Evolutionary conservation across 2,888 invertebrate species (phyloP).

Genomic region (Eristalis pertinax): DNA sequence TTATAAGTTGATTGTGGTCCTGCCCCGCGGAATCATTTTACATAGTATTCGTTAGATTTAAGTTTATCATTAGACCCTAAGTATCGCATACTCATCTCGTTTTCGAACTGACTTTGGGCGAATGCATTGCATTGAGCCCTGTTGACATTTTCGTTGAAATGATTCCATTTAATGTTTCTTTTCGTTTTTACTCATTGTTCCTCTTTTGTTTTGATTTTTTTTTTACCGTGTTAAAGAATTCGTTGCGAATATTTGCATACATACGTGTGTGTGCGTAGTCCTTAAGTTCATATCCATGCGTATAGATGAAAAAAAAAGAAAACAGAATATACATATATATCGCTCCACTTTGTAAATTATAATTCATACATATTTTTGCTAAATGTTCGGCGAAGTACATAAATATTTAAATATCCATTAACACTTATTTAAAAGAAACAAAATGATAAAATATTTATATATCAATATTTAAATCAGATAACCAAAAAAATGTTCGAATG

Average conservation of each 20-base stretch:
- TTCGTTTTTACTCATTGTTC: conserved; percentile 38
- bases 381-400: conserved; percentile 64
- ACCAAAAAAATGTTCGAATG: not conserved
- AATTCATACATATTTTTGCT: conserved; percentile 47
- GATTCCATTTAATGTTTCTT: conserved; percentile 17
- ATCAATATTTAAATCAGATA: conserved; percentile 28
- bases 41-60: conserved; percentile 60
- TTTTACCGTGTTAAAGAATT: conserved; percentile 39
- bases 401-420: conserved; percentile 46
- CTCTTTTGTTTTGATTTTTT: conserved; percentile 53
- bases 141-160: conserved; percentile 27
- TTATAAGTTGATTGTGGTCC: conserved; percentile 21
- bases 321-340: conserved; percentile 24
- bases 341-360: conserved; percentile 52
- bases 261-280: conserved; percentile 41
- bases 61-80: conserved; percentile 42
- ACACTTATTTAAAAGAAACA: conserved; percentile 51
- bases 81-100: conserved; percentile 50
- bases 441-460: conserved; percentile 53
- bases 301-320: not conserved
- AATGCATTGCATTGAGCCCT: conserved; percentile 7
- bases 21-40: conserved; percentile 30
- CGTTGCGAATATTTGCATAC: conserved; percentile 60
- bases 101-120: conserved; percentile 14
- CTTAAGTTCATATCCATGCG: conserved; percentile 58